A percentile compares a stretch with the other conserved stretches of the same genome.
Conservation (phyloP, 2,888 invertebrate species). For the Leptopilina syphax region DNA sequence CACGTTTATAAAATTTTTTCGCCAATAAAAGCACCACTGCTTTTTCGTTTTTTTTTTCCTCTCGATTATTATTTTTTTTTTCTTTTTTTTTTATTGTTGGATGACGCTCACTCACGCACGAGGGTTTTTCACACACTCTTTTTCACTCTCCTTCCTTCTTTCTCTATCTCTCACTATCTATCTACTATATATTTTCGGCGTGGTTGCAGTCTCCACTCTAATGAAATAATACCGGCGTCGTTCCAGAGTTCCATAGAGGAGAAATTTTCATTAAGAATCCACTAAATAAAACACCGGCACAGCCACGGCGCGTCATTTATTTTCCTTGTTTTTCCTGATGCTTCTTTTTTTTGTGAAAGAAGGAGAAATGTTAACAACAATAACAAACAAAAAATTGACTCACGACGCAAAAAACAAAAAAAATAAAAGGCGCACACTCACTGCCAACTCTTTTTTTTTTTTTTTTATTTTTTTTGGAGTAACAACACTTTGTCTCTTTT, state of each 20-base stretch:
- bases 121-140: constrained; percentile 37
- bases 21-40: constrained; percentile 44
- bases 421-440: constrained; percentile 23
- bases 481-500: not conserved
- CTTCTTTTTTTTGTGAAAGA: not conserved
- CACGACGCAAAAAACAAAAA: not conserved
- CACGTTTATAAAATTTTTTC: constrained; percentile 42
- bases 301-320: constrained; percentile 23
- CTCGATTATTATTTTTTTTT: too few relatives aligned
- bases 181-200: not conserved
- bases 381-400: not conserved
- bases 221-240: constrained; percentile 37
- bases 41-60: not conserved
- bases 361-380: not conserved
- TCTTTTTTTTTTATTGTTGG: not conserved
- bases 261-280: constrained; percentile 17
- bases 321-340: not conserved
- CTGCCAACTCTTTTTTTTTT: not conserved
- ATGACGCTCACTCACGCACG: constrained; percentile 46
- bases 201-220: constrained; percentile 26
- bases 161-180: not conserved
- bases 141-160: constrained; percentile 2
- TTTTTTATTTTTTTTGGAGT: not conserved
- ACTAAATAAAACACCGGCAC: constrained; percentile 25
- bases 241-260: constrained; percentile 25